Evolutionary conservation across 2,113 vertebrate species (phyloP).

Genomic region (Anolis carolinensis): DNA sequence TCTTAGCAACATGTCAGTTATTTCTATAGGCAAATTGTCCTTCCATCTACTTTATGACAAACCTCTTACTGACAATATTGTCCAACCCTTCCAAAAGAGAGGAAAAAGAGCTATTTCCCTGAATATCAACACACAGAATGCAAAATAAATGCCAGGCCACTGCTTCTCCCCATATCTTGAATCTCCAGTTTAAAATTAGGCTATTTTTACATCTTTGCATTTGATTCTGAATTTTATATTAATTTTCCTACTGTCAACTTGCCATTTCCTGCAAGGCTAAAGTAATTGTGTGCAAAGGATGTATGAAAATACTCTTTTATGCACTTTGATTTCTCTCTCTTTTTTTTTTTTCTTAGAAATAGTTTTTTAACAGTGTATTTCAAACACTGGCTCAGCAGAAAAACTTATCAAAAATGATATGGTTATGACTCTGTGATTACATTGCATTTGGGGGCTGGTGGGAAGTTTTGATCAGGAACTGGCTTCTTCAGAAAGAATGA

Average conservation of each 20-base stretch:
- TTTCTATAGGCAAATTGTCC: slow-evolving; percentile 69
- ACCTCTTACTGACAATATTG: slow-evolving; percentile 68
- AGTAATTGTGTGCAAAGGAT: slow-evolving; percentile 77
- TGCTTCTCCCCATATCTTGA: slow-evolving; percentile 60
- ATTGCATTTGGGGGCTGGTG: slow-evolving; percentile 74
- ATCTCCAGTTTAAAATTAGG: slow-evolving; percentile 69
- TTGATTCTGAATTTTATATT: slow-evolving; percentile 69
- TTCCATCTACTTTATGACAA: slow-evolving; percentile 72
- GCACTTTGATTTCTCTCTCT: slow-evolving; percentile 74
- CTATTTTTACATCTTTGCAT: slow-evolving; percentile 66
- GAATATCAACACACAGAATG: slow-evolving; percentile 73
- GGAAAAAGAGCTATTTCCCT: slow-evolving; percentile 67
- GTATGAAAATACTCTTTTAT: slow-evolving; percentile 72
- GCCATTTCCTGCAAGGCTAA: slow-evolving; percentile 77
- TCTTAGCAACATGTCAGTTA: slow-evolving; percentile 75
- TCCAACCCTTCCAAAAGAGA: slow-evolving; percentile 50
- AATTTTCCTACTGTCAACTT: slow-evolving; percentile 67
- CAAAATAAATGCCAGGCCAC: slow-evolving; percentile 70
- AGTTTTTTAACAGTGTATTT: slow-evolving; percentile 73
- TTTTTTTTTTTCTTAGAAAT: slow-evolving; percentile 66
- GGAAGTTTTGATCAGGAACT: slow-evolving; percentile 75
- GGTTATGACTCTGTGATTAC: slow-evolving; percentile 75
- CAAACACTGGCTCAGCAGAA: slow-evolving; percentile 74
- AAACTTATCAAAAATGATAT: slow-evolving; percentile 71
- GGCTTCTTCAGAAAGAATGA: slow-evolving; percentile 85